Evolutionary conservation across 1,140 invertebrate genomes (phyloP).

Genomic region (Saccostrea cuccullata): DNA sequence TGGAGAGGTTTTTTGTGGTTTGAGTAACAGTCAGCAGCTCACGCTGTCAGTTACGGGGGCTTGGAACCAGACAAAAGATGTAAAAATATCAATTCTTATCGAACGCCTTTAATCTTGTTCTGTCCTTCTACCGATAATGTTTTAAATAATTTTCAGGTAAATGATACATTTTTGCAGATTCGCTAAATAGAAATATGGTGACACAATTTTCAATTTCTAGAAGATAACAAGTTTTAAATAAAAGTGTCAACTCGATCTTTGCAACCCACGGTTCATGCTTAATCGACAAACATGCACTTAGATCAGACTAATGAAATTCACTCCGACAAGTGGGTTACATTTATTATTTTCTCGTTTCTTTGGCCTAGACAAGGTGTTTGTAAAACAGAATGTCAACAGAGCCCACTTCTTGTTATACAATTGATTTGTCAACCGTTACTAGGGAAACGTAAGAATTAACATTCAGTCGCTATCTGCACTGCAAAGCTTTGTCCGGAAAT

Average conservation of each 20-base stretch:
- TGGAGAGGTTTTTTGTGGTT: too few species aligned
- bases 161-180: neutral
- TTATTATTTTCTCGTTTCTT: conserved; percentile 1
- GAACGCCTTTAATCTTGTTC: neutral
- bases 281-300: neutral
- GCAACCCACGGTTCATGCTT: neutral
- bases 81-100: neutral
- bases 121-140: neutral
- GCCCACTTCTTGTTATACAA: neutral
- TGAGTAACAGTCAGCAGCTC: neutral
- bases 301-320: neutral
- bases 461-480: neutral
- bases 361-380: neutral
- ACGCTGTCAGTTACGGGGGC: neutral
- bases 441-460: neutral
- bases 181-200: neutral
- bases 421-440: conserved; percentile 21
- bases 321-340: conserved; percentile 7
- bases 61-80: neutral
- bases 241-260: neutral
- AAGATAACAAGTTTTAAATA: neutral
- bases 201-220: neutral
- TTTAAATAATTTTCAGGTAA: neutral
- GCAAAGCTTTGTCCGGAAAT: neutral
- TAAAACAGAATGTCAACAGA: conserved; percentile 3